These are phyloP conservation scores for Poecilobothrus nobilitatus DNA, from an alignment of 2,888 invertebrate species.

Conservation along the genomic window DNA sequence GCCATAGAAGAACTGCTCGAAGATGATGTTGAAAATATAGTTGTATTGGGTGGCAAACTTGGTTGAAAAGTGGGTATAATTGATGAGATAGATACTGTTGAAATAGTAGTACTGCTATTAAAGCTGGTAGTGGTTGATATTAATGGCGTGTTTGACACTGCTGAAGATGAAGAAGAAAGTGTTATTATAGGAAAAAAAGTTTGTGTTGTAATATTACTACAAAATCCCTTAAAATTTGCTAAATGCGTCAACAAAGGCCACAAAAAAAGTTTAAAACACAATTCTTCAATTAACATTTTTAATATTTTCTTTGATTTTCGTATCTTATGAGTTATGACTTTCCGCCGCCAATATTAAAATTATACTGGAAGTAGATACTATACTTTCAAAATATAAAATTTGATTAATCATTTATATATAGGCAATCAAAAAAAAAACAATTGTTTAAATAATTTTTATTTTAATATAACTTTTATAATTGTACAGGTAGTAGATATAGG, in stretches of 20 bases:
- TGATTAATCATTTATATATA: no score
- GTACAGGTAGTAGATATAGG: no score
- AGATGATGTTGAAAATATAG: constrained; percentile 13
- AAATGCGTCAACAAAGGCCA: constrained; percentile 41
- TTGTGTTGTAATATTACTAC: constrained; percentile 30
- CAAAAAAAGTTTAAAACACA: constrained; percentile 40
- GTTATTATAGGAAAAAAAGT: constrained; percentile 30
- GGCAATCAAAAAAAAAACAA: no score
- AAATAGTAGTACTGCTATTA: constrained; percentile 17
- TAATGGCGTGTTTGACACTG: constrained; percentile 18
- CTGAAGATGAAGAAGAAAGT: constrained; percentile 24
- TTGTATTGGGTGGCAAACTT: constrained; percentile 13
- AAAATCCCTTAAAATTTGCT: constrained; percentile 40
- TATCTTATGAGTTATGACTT: no score
- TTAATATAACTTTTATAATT: no score
- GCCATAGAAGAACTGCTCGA: constrained; percentile 22
- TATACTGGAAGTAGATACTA: no score
- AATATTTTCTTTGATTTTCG: not conserved
- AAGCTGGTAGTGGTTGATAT: constrained; percentile 17
- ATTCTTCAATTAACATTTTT: constrained; percentile 34
- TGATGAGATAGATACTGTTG: constrained; percentile 20
- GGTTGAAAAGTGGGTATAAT: constrained; percentile 15
- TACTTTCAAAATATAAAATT: no score
- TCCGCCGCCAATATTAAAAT: no score
- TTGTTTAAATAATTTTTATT: no score